Conservation (phyloP, 2,113 vertebrate species). For the Clarias batrachus region DNA sequence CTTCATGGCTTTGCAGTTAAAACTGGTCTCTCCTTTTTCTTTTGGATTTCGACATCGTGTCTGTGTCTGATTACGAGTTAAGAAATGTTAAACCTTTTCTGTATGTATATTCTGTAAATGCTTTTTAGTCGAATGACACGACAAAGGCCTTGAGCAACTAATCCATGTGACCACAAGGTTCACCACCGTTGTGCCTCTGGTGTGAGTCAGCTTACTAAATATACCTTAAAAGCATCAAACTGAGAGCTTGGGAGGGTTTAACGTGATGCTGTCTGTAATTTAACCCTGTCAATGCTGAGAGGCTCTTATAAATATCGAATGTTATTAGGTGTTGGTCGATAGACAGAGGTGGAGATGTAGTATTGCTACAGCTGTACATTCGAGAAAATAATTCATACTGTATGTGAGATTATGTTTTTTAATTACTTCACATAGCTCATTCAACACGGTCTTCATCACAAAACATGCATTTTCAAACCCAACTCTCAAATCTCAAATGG, state of each 20-base stretch:
- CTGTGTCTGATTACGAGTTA: neutral
- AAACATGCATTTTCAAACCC: too few relatives aligned
- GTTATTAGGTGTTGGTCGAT: neutral
- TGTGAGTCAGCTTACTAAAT: neutral
- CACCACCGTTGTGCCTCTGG: neutral
- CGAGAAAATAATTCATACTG: too few relatives aligned
- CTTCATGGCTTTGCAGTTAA: neutral
- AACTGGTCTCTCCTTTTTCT: neutral
- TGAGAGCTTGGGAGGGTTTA: neutral
- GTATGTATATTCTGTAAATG: neutral
- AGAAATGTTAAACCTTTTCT: neutral
- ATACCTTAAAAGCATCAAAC: neutral
- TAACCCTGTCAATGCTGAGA: neutral
- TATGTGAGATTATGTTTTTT: too few relatives aligned
- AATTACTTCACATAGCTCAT: too few relatives aligned
- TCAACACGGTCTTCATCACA: too few relatives aligned
- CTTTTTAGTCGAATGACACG: neutral
- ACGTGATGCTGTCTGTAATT: neutral
- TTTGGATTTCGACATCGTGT: neutral
- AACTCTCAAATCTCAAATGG: too few relatives aligned
- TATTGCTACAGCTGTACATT: neutral
- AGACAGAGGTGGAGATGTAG: neutral
- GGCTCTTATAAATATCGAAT: neutral
- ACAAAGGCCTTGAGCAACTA: neutral
- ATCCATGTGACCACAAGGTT: neutral